Base-by-base conservation (phyloP, 2,888 invertebrate species). In the Caenorhabditis virilis region DNA sequence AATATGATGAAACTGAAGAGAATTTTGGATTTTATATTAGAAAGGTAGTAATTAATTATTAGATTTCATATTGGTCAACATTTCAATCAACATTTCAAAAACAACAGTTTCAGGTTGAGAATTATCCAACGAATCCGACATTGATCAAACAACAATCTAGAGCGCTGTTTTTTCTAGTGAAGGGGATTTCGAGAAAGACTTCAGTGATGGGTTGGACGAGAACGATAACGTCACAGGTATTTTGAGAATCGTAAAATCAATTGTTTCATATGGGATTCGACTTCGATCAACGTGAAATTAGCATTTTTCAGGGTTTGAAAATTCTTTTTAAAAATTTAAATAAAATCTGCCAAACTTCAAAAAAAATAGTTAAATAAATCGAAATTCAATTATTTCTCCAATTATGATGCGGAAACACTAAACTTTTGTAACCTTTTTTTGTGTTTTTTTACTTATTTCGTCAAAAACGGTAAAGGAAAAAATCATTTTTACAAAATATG, bases 171-270 rank as follows among this genome's bases (percentile, higher is more conserved):
- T 49, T 62, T 48, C 35, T 71, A 4, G 67, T 61, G 2, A 59
- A 56, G 25, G 71, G 67, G 27, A 58, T 71, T 2, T 61, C 67
- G 3, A 51, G 61, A 20, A 65, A 60, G 20, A 64, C 57, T 2
- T 64, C 71, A 0, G 64, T 67, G 20, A 68, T 68, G 64, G 71
- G 71, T 20, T 54, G 67, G 64, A 43, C 48, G 4, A 39, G 71
- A 27, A 54, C 33, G 11, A 65, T 68, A 26, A 61, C 66, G 23
- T 53, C 50, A 57, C 53, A 60, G 50, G 64, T 63, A n/a, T n/a
- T n/a, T n/a, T n/a, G n/a, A n/a, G n/a, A n/a, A n/a, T n/a, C n/a
- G n/a, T n/a, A n/a, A n/a, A n/a, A n/a, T n/a, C n/a, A n/a, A n/a
- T n/a, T n/a, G n/a, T n/a, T n/a, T n/a, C n/a, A n/a, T n/a, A n/a